Conservation (phyloP, 1,140 invertebrate genomes). For the Drosophila albomicans region DNA sequence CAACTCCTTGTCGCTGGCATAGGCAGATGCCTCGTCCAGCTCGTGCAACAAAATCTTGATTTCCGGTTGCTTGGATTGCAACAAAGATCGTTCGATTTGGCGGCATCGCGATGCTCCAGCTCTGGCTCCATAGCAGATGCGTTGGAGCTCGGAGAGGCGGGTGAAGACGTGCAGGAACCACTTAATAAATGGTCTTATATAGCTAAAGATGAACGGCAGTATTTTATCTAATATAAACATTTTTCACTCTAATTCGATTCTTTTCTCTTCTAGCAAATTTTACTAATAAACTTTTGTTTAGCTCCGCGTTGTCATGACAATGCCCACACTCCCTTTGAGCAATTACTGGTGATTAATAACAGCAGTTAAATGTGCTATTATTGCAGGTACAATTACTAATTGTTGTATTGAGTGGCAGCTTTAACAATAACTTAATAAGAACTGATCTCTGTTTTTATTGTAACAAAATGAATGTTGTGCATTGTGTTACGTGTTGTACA, state of each 20-base stretch:
- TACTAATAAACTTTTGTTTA: conserved; percentile 35
- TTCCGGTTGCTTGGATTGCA: conserved; percentile 89
- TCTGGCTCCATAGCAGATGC: conserved; percentile 94
- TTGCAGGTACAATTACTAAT: conserved; percentile 2
- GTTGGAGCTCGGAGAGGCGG: conserved; percentile 94
- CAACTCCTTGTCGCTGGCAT: conserved; percentile 85
- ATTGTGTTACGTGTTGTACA: conserved; percentile 8
- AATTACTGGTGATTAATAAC: neutral
- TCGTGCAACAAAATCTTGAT: conserved; percentile 89
- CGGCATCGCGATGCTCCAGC: conserved; percentile 89
- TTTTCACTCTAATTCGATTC: neutral
- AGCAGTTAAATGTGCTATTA: neutral
- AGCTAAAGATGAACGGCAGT: conserved; percentile 86
- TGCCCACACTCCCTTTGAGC: neutral
- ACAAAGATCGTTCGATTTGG: conserved; percentile 91
- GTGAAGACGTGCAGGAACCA: conserved; percentile 95
- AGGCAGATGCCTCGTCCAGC: conserved; percentile 88
- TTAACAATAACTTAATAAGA: neutral
- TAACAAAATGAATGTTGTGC: neutral
- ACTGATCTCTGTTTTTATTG: neutral
- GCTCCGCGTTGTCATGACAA: conserved; percentile 38
- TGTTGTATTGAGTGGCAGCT: neutral
- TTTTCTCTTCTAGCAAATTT: neutral
- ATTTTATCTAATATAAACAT: conserved; percentile 75
- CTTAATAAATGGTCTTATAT: conserved; percentile 92